phyloP scores from a whole-genome alignment of 2,797 vertebrate genomes.

The Kryptolebias ocellatus region DNA sequence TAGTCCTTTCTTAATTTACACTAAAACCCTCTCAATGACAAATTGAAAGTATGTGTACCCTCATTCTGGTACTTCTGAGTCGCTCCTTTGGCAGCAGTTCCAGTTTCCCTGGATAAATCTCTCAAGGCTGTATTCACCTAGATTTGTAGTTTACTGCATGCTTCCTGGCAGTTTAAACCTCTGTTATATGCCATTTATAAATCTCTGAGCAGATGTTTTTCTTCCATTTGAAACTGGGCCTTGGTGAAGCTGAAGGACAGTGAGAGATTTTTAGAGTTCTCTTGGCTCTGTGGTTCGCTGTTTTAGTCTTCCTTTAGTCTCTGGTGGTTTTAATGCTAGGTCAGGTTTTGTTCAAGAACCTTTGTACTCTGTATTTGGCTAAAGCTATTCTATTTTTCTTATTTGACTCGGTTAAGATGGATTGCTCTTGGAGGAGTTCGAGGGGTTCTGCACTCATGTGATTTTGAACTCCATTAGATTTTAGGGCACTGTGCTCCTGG shows the following conservation, averaged over 20 bases:
- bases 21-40: background rate
- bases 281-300: background rate
- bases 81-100: background rate
- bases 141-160: conserved; percentile 1
- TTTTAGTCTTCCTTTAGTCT: conserved; percentile 4
- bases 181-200: background rate
- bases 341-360: background rate
- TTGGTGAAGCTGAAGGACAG: conserved; percentile 8
- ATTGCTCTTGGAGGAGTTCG: background rate
- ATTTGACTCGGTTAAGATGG: too few species aligned
- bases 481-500: background rate
- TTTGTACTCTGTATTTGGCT: background rate
- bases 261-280: background rate
- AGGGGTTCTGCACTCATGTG: background rate
- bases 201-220: conserved; percentile 21
- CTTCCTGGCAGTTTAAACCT: conserved; percentile 2
- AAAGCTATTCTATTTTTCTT: background rate
- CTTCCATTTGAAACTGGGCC: conserved; percentile 1
- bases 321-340: background rate
- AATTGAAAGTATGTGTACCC: background rate
- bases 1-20: background rate
- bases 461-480: conserved; percentile 2
- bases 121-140: conserved; percentile 7
- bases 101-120: background rate
- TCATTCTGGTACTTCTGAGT: background rate